Percentiles rank a stretch among this genome's conserved stretches.
phyloP scores from a whole-genome alignment of 2,113 vertebrate genomes.

The Emydura subglobosa region DNA sequence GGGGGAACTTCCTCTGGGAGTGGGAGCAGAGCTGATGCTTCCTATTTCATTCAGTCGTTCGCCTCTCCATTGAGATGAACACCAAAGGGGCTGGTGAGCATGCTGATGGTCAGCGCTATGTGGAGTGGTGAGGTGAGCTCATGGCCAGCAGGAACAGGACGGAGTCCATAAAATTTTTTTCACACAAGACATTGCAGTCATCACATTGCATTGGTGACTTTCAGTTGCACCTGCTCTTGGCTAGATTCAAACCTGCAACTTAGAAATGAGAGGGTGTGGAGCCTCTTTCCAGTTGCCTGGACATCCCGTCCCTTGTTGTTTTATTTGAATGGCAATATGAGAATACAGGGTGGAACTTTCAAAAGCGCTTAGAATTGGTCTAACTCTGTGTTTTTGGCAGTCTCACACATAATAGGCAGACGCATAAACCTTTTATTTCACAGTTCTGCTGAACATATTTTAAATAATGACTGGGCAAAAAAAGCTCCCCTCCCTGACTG shows the following conservation, averaged over 20 bases:
- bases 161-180: not conserved
- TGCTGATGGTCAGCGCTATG: not conserved
- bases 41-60: not conserved
- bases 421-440: not conserved
- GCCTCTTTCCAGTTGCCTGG: not conserved
- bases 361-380: not conserved
- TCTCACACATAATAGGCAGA: not conserved
- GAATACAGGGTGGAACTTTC: not conserved
- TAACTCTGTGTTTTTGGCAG: not conserved
- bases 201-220: not conserved
- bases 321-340: not conserved
- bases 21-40: not conserved
- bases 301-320: not conserved
- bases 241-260: not conserved
- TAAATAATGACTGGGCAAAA: not conserved
- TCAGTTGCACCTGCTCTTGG: too few relatives aligned
- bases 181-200: not conserved
- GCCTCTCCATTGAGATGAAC: not conserved
- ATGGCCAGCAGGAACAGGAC: not conserved
- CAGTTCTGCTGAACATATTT: not conserved
- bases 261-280: not conserved
- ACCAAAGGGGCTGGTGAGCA: not conserved
- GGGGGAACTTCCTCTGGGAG: not conserved
- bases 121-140: not conserved
- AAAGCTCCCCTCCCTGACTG: not conserved